A percentile compares a stretch with the other conserved stretches of the same genome.
Evolutionary conservation across 1,140 invertebrate species (phyloP).

Genomic region (Reticulitermes speratus): DNA sequence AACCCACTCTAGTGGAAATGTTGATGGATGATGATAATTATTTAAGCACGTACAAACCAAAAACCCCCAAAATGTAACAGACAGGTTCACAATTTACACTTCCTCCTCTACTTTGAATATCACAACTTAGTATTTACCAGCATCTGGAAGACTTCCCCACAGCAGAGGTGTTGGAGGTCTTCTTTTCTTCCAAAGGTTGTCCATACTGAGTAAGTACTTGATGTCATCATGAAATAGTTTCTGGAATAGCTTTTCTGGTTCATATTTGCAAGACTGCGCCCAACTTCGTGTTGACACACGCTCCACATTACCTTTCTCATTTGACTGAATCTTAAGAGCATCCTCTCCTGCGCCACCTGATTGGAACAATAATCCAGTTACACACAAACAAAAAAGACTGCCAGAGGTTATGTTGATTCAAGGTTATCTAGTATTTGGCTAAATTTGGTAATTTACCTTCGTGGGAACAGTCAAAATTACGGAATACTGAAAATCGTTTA

Average conservation of each 20-base stretch:
- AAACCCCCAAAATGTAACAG: no score
- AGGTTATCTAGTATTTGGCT: no score
- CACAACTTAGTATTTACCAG: slow-evolving; percentile 44
- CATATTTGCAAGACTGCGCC: slow-evolving; percentile 82
- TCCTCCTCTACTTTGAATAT: background rate
- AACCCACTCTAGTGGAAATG: no score
- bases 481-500: slow-evolving; percentile 29
- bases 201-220: slow-evolving; percentile 91
- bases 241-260: slow-evolving; percentile 77
- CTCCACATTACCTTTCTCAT: slow-evolving; percentile 68
- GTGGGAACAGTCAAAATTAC: slow-evolving; percentile 25
- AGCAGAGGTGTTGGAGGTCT: slow-evolving; percentile 78
- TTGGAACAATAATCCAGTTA: background rate
- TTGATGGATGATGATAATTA: no score
- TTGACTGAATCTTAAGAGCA: slow-evolving; percentile 51
- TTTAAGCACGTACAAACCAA: no score
- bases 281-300: slow-evolving; percentile 86
- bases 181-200: slow-evolving; percentile 89
- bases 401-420: no score
- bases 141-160: slow-evolving; percentile 66
- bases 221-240: slow-evolving; percentile 97
- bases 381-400: no score
- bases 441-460: no score
- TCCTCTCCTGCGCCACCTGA: slow-evolving; percentile 54
- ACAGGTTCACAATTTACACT: background rate